These are phyloP conservation scores for Papilio dardanus DNA, from an alignment of 1,140 invertebrate species.

Conservation along the genomic window DNA sequence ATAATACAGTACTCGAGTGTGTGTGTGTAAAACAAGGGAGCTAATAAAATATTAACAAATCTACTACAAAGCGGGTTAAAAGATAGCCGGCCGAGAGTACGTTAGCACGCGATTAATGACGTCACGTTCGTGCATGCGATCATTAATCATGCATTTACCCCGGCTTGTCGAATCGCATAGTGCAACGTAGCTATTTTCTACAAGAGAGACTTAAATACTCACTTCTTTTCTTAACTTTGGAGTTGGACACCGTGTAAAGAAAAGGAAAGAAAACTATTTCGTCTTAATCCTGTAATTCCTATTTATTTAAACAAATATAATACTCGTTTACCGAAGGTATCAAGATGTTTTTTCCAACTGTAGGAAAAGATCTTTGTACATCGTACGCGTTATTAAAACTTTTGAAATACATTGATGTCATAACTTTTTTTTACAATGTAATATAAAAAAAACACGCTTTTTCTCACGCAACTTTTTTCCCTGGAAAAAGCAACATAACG, in stretches of 20 bases:
- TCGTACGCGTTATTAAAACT: not conserved
- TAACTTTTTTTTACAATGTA: not conserved
- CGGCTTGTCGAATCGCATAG: not conserved
- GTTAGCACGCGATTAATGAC: not conserved
- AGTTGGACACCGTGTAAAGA: too few relatives aligned
- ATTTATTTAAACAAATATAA: too few relatives aligned
- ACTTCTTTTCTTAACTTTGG: too few relatives aligned
- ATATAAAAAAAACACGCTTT: not conserved
- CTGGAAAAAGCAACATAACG: not conserved
- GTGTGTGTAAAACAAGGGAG: not conserved
- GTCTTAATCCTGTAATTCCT: too few relatives aligned
- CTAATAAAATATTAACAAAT: not conserved
- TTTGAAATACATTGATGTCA: not conserved
- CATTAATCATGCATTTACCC: not conserved
- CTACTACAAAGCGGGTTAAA: not conserved
- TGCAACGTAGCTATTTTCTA: not conserved
- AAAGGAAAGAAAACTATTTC: too few relatives aligned
- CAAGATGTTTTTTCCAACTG: too few relatives aligned
- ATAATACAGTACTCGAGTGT: not conserved
- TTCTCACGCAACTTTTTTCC: not conserved
- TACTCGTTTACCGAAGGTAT: too few relatives aligned
- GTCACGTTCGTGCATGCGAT: not conserved
- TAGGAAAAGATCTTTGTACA: not conserved
- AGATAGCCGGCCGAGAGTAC: not conserved
- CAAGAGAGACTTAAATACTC: not conserved